These are phyloP conservation scores for Hemicrepidius hirtus DNA, from an alignment of 2,888 invertebrate genomes.

Conservation along the genomic window DNA sequence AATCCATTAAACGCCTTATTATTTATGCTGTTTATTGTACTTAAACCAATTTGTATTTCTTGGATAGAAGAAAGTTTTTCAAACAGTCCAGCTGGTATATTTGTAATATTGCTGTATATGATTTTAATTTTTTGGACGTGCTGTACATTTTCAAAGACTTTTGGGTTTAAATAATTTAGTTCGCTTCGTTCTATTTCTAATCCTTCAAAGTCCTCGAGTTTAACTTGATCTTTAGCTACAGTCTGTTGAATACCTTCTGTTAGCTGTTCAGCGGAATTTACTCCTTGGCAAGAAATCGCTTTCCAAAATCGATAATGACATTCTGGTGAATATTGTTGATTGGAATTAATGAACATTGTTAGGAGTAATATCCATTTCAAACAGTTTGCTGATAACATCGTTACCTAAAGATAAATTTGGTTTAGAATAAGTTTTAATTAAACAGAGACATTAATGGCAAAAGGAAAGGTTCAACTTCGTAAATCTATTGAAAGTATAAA, in stretches of 20 bases:
- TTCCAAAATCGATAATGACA: slow-evolving; percentile 29
- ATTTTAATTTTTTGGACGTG: slow-evolving; percentile 20
- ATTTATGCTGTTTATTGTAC: slow-evolving; percentile 25
- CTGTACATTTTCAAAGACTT: not conserved
- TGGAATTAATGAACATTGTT: not conserved
- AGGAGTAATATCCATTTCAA: too few species aligned
- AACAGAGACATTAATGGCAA: too few species aligned
- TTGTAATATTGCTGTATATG: not conserved
- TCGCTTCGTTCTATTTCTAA: too few species aligned
- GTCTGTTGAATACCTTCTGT: slow-evolving; percentile 12
- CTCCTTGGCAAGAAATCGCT: slow-evolving; percentile 20
- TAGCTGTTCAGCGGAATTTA: not conserved
- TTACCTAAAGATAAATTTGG: too few species aligned
- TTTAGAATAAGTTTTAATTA: too few species aligned
- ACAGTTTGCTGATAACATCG: too few species aligned
- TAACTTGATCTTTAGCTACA: slow-evolving; percentile 2
- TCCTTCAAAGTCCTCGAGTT: not conserved
- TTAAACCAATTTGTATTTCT: too few species aligned
- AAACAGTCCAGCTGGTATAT: slow-evolving; percentile 10
- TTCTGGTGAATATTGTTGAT: not conserved
- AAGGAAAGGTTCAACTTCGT: too few species aligned
- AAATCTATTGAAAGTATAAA: too few species aligned
- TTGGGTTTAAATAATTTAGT: too few species aligned
- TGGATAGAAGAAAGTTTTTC: not conserved
- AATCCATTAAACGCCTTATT: slow-evolving; percentile 32